These are phyloP conservation scores for Notolabrus celidotus DNA, from an alignment of 2,797 vertebrate species.

Conservation along the genomic window DNA sequence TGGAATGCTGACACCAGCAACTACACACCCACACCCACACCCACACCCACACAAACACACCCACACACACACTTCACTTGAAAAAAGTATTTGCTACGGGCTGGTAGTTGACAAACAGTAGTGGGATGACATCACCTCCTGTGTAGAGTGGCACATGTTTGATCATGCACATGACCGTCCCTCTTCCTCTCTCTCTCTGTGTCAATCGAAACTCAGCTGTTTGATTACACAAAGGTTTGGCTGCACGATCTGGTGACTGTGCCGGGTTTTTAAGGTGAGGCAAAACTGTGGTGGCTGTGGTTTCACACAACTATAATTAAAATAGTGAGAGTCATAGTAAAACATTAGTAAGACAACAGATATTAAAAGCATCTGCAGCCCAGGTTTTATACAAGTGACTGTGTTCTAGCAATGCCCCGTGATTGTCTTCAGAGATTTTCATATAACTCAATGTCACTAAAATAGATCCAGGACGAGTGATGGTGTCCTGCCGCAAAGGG, in stretches of 20 bases:
- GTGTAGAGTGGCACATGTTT: constrained; percentile 40
- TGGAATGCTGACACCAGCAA: constrained; percentile 4
- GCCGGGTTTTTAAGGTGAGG: constrained; percentile 26
- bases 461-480: constrained; percentile 27
- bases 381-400: constrained; percentile 6
- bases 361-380: constrained; percentile 9
- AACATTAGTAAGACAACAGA: neutral
- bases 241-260: constrained; percentile 28
- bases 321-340: neutral
- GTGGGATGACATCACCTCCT: constrained; percentile 66
- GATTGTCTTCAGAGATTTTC: constrained; percentile 27
- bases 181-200: constrained; percentile 22
- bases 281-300: constrained; percentile 6
- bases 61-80: constrained; percentile 31
- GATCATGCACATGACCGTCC: constrained; percentile 5
- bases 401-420: neutral
- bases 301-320: constrained; percentile 23
- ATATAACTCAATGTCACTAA: constrained; percentile 26
- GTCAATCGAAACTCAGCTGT: constrained; percentile 66
- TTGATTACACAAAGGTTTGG: constrained; percentile 55
- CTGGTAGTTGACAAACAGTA: constrained; percentile 45
- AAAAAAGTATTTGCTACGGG: constrained; percentile 36
- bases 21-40: constrained; percentile 27
- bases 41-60: constrained; percentile 17
- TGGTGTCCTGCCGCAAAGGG: constrained; percentile 52